Base-by-base conservation (phyloP, 1,140 invertebrate genomes). In the Aphelinus certus region DNA sequence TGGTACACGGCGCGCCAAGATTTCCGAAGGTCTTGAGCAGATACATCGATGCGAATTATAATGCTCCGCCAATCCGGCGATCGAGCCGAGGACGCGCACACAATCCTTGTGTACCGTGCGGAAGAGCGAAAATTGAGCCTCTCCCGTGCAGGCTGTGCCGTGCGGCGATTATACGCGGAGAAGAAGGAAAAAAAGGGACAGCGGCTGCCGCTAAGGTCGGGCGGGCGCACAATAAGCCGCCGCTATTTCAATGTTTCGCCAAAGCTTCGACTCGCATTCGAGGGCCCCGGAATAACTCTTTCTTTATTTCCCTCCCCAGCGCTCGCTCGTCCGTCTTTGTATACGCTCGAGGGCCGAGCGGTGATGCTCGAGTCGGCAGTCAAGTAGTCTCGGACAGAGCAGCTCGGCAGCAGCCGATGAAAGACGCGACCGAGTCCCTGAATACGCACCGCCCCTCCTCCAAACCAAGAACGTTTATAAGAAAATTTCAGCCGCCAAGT, bases 401-500 rank as follows among this genome's bases (percentile, higher is more conserved):
- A 2, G 6, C 43, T 53, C n/a, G 9, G 26, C 7, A 26, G 7
- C 7, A 7, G 57, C n/a, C 47, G 26, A 26, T 53, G 47, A 77
- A 78, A 72, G 67, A 71, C 75, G 51, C 9, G 62, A n/a, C 43
- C 7, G 26, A 43, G 45, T 46, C 45, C 2, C 57, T 49, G 26
- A 26, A 26, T 26, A 26, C 26, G 26, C 26, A 26, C 26, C 57
- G 10, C 45, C 62, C 47, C 51, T 42, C 43, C 10, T 47, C 7
- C 60, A 1, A 2, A 1, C 45, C 3, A 57, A 71, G 76, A 81
- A 77, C 72, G 84, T 71, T 79, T 79, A 85, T 86, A 87, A 87
- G 86, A 86, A 87, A 87, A 86, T 87, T 87, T 78, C 78, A 79
- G 76, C 68, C 76, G 71, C 65, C 81, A 77, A 84, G 83, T 86